These are phyloP conservation scores for Panzeria rudis DNA, from an alignment of 2,888 invertebrate genomes.

Conservation along the genomic window DNA sequence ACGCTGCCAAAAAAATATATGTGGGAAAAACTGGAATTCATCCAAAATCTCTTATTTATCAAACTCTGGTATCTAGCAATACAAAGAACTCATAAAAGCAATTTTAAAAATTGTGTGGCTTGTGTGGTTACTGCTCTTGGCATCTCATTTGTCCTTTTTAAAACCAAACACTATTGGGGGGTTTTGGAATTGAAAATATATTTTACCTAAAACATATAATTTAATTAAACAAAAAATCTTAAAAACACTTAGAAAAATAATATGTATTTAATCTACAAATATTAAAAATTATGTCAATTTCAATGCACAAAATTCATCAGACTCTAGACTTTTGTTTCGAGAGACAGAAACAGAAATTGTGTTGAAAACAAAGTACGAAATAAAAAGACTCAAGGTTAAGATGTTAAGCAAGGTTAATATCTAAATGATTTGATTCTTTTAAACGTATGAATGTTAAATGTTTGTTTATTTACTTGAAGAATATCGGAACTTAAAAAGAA, in stretches of 20 bases:
- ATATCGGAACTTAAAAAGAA: too few relatives aligned
- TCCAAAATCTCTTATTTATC: too few relatives aligned
- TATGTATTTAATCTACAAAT: conserved; percentile 41
- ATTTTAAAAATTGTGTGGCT: too few relatives aligned
- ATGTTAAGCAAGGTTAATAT: too few relatives aligned
- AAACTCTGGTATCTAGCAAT: too few relatives aligned
- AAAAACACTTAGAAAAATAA: conserved; percentile 14
- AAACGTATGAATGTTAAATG: background rate
- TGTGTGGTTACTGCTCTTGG: too few relatives aligned
- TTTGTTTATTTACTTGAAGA: too few relatives aligned
- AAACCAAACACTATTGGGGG: conserved; percentile 11
- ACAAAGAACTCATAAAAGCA: too few relatives aligned
- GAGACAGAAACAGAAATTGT: background rate
- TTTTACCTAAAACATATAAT: conserved; percentile 18
- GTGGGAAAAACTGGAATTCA: too few relatives aligned
- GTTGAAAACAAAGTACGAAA: background rate
- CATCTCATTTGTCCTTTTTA: too few relatives aligned
- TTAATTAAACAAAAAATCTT: background rate
- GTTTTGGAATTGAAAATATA: conserved; percentile 60
- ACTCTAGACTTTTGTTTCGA: background rate
- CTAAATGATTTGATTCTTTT: background rate
- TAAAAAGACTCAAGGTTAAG: background rate
- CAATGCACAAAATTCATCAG: background rate
- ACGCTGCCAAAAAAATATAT: too few relatives aligned
- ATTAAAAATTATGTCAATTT: conserved; percentile 15